A percentile compares a stretch with the other conserved stretches of the same genome.
phyloP scores from a whole-genome alignment of 2,113 vertebrate species.

The Eurystomus gularis region DNA sequence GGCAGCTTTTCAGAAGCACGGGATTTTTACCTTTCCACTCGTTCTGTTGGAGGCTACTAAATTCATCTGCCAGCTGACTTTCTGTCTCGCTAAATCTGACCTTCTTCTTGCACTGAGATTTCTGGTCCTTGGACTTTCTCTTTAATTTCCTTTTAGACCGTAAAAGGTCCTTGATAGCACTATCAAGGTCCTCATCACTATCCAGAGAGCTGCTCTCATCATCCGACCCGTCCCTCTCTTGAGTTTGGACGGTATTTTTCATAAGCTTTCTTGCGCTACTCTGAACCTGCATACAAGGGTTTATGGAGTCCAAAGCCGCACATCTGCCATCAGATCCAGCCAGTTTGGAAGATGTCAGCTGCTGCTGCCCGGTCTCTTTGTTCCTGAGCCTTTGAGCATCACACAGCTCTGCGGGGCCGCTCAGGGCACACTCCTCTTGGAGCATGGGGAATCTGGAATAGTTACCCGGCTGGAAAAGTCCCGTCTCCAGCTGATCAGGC shows the following conservation, averaged over 20 bases:
- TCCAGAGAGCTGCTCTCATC: slow-evolving; percentile 96
- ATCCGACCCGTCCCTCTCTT: slow-evolving; percentile 62
- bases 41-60: not conserved
- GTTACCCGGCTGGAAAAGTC: not conserved
- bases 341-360: not conserved
- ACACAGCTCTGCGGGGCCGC: not conserved
- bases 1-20: slow-evolving; percentile 63
- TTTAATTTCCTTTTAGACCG: slow-evolving; percentile 88
- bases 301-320: not conserved
- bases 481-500: not conserved
- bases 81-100: slow-evolving; percentile 71
- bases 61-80: not conserved
- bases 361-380: not conserved
- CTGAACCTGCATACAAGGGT: not conserved
- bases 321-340: not conserved
- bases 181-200: slow-evolving; percentile 93
- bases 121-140: slow-evolving; percentile 81
- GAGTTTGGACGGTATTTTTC: not conserved
- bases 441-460: not conserved
- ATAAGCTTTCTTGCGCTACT: not conserved
- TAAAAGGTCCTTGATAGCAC: slow-evolving; percentile 91
- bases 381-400: not conserved
- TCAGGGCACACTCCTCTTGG: not conserved
- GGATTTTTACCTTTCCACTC: slow-evolving; percentile 47
- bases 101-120: slow-evolving; percentile 74